Percentiles rank a stretch among this genome's conserved stretches.
phyloP scores from a whole-genome alignment of 2,797 vertebrate species.

The Atherinosoma microstoma region DNA sequence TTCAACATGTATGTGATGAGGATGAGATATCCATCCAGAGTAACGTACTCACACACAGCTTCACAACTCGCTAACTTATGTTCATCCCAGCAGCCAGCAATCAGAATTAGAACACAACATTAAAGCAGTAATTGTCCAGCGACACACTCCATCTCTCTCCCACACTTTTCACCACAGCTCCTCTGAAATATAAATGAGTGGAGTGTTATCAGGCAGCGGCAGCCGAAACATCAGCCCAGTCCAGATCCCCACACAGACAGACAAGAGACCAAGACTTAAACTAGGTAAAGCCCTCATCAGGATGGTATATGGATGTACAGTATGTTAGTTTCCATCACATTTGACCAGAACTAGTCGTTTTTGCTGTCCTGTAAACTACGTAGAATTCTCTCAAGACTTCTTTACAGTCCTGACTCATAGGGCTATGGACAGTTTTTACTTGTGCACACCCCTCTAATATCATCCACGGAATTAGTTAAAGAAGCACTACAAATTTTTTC shows the following conservation, averaged over 20 bases:
- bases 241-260: slow-evolving; percentile 39
- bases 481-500: too few species aligned
- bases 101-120: slow-evolving; percentile 54
- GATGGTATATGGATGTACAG: neutral
- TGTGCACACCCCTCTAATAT: too few species aligned
- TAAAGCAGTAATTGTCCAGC: slow-evolving; percentile 47
- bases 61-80: slow-evolving; percentile 10
- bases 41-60: neutral
- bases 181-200: slow-evolving; percentile 64
- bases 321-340: slow-evolving; percentile 15
- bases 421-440: too few species aligned
- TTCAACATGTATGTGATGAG: neutral
- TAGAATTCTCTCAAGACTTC: neutral
- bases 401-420: too few species aligned
- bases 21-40: neutral
- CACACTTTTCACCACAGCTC: slow-evolving; percentile 9
- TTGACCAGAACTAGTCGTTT: slow-evolving; percentile 5
- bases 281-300: slow-evolving; percentile 43
- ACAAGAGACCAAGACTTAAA: slow-evolving; percentile 15
- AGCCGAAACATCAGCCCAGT: slow-evolving; percentile 45
- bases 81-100: slow-evolving; percentile 15
- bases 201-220: slow-evolving; percentile 44
- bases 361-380: slow-evolving; percentile 24
- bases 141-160: slow-evolving; percentile 6
- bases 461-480: too few species aligned